Evolutionary conservation across 2,888 invertebrate species (phyloP).

Genomic region (Melanargia galathea): DNA sequence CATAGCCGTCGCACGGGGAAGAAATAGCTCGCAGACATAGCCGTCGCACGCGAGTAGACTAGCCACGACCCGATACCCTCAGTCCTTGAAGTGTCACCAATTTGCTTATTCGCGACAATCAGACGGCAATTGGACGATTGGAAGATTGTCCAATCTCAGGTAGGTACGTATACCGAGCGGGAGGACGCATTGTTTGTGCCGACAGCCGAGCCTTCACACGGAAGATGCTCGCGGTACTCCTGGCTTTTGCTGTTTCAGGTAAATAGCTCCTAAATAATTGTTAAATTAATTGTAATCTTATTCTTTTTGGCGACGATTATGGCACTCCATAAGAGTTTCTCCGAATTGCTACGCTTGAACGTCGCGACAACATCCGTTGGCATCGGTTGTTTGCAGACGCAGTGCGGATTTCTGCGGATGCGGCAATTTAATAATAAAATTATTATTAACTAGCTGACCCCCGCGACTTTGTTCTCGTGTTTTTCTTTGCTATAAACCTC

Average conservation of each 20-base stretch:
- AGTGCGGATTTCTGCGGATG: too few relatives aligned
- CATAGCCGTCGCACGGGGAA: too few relatives aligned
- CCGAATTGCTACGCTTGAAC: too few relatives aligned
- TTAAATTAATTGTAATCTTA: too few relatives aligned
- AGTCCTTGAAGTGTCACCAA: conserved; percentile 66
- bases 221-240: conserved; percentile 43
- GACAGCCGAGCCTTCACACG: conserved; percentile 21
- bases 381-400: too few relatives aligned
- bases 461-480: too few relatives aligned
- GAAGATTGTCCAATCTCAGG: conserved; percentile 72
- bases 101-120: conserved; percentile 61
- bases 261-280: conserved; percentile 20
- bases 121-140: conserved; percentile 55
- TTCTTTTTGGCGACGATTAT: too few relatives aligned
- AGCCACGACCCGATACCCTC: conserved; percentile 44
- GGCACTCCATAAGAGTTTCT: too few relatives aligned
- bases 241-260: conserved; percentile 46
- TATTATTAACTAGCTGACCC: too few relatives aligned
- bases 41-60: conserved; percentile 11
- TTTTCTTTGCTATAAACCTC: too few relatives aligned
- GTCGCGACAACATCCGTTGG: too few relatives aligned
- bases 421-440: too few relatives aligned
- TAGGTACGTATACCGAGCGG: conserved; percentile 38
- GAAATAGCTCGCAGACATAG: background rate
- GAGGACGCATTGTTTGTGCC: conserved; percentile 28